Base-by-base conservation (phyloP, 92 coral and sea anemone genomes). In the Phenganax stokvisi region DNA sequence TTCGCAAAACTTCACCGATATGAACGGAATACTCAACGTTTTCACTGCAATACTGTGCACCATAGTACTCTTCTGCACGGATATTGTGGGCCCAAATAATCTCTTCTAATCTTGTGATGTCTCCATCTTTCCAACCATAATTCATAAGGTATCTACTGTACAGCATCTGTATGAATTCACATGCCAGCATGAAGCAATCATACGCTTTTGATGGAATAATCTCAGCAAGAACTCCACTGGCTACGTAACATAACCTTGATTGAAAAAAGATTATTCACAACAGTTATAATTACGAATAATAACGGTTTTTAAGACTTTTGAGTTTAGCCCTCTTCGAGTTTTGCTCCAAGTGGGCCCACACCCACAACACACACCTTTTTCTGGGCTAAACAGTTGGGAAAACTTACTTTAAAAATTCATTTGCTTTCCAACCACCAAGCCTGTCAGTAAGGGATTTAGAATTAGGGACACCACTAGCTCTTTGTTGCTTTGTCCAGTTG, bases 391-490 rank as follows among this genome's bases (percentile, higher is more conserved):
- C 47, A 37, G 47, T 37, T 47, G 71, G 10, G 47, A 37, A 37
- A 44, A 63, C 89, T 89, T 77, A 88, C 96, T 84, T 81, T 17
- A 84, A 66, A 77, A 89, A 89, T 13, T 91, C 96, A 70, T 86
- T 83, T 13, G 91, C 83, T 58, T 88, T 88, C 90, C 96, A 90
- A 59, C 89, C 77, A n/a, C 91, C 96, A 4, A 89, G 87, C 71
- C 87, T 91, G 72, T 89, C 92, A 0, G 96, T 91, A 7, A 91
- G 72, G 27, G 81, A 70, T 51, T 82, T 76, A 30, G 85, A 16
- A 55, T 74, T 74, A 0, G 89, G 90, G 8, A 89, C 92, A 71
- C 92, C 90, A 25, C 83, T 89, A 6, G 82, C 89, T 62, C 87
- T 91, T 37, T 89, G 87, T 66, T 91, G 83, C 9, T 81, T 47